Percentiles rank a stretch among this genome's conserved stretches.
These are phyloP conservation scores for Butorides virescens DNA, from an alignment of 2,113 vertebrate species.

Conservation along the genomic window DNA sequence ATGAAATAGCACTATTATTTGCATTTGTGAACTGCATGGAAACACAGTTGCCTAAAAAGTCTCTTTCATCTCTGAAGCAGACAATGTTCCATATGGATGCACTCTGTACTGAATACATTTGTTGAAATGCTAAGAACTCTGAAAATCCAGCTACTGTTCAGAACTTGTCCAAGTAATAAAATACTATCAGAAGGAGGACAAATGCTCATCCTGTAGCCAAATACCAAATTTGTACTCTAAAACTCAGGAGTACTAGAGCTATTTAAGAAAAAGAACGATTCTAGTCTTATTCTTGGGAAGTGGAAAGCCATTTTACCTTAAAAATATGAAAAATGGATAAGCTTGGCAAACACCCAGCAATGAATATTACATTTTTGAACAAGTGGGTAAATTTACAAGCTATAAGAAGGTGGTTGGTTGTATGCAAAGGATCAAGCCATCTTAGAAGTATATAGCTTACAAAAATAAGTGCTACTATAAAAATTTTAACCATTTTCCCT, in stretches of 20 bases:
- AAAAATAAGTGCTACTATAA: neutral
- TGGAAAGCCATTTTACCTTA: neutral
- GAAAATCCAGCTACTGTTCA: neutral
- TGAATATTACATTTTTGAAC: neutral
- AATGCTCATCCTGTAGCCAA: neutral
- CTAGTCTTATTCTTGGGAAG: neutral
- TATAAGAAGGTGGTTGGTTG: neutral
- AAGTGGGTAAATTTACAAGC: neutral
- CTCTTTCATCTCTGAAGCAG: neutral
- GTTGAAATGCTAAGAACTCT: neutral
- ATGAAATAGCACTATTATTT: slow-evolving; percentile 29
- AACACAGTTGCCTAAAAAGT: neutral
- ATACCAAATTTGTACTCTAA: neutral
- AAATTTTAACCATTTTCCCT: neutral
- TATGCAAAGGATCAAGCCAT: neutral
- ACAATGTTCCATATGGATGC: neutral
- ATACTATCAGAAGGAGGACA: neutral
- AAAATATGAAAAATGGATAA: neutral
- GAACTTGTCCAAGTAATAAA: neutral
- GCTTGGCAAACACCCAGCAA: neutral
- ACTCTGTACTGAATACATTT: neutral
- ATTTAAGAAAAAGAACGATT: neutral
- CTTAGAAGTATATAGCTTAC: neutral
- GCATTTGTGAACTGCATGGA: neutral
- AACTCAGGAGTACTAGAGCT: neutral